phyloP scores from a whole-genome alignment of 2,113 vertebrate genomes.

The Lepisosteus osseus region DNA sequence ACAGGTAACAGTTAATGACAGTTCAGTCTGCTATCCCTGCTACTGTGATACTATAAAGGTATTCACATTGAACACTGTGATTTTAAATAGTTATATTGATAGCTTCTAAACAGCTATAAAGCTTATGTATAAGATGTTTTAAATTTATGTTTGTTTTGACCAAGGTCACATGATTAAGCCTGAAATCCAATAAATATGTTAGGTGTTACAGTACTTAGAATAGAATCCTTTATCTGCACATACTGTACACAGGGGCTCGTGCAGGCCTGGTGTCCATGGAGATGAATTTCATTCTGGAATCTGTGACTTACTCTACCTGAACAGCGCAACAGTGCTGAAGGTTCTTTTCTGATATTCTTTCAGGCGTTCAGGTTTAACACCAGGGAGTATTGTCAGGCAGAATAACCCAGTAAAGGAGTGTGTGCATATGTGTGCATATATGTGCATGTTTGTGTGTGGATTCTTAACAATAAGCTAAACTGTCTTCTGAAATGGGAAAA shows the following conservation, averaged over 20 bases:
- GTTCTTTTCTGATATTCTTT: not conserved
- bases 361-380: not conserved
- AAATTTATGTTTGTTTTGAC: not conserved
- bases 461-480: too few relatives aligned
- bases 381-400: not conserved
- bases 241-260: not conserved
- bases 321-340: not conserved
- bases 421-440: not conserved
- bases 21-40: too few relatives aligned
- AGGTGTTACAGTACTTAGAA: not conserved
- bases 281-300: conserved; percentile 2
- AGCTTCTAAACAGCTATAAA: too few relatives aligned
- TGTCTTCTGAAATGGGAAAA: too few relatives aligned
- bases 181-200: too few relatives aligned
- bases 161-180: not conserved
- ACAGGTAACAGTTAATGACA: too few relatives aligned
- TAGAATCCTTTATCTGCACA: not conserved
- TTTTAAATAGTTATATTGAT: too few relatives aligned
- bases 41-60: too few relatives aligned
- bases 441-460: too few relatives aligned
- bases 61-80: too few relatives aligned
- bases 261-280: not conserved
- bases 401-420: not conserved
- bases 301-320: conserved; percentile 8
- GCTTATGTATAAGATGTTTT: not conserved